Evolutionary conservation across 2,888 invertebrate species (phyloP), one percentile per base, ranked within the genome.

Genomic region (Cactoblastis cactorum): DNA sequence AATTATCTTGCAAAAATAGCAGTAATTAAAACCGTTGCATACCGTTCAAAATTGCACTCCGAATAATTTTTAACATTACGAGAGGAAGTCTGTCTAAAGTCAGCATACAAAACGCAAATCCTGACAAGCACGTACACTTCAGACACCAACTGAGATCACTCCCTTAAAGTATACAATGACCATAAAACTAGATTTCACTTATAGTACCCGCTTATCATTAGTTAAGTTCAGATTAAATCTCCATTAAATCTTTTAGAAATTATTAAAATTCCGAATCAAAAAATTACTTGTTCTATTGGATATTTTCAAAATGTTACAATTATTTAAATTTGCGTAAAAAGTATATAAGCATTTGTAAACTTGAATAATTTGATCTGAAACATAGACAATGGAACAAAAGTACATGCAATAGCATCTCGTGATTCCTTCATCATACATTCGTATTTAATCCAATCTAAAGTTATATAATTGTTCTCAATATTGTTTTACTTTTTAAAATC

Each of bases 121-220:
- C 28, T 8, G 28, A 28, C 28, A 6, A 9, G 8, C 22, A 22
- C 5, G 22, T 17, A 28, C 9, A 12, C 43, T n/a, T 32, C 45
- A n/a, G n/a, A 45, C 67, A 67, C 60, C 64, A 64, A 72, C 69
- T 70, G 75, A 76, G 75, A 76, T 76, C 75, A 74, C 67, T 69
- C 68, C 62, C 32, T 53, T 54, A 54, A 61, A 59, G 59, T 53
- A 58, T 62, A 60, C 48, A 62, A 57, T 63, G 50, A 54, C 51
- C 60, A 59, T 61, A 63, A 9, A 46, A 62, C 55, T 59, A 65
- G 52, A 47, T 37, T 51, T 52, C 18, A 3, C 28, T 43, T 28
- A 43, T 28, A 3, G 15, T 32, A 37, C 52, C 24, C 34, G 52
- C 43, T 49, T 39, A 49, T 33, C 37, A 17, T 14, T 37, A 17